Evolutionary conservation across 2,888 invertebrate species (phyloP), one percentile per base, ranked within the genome.

Genomic region (Lingula anatina): DNA sequence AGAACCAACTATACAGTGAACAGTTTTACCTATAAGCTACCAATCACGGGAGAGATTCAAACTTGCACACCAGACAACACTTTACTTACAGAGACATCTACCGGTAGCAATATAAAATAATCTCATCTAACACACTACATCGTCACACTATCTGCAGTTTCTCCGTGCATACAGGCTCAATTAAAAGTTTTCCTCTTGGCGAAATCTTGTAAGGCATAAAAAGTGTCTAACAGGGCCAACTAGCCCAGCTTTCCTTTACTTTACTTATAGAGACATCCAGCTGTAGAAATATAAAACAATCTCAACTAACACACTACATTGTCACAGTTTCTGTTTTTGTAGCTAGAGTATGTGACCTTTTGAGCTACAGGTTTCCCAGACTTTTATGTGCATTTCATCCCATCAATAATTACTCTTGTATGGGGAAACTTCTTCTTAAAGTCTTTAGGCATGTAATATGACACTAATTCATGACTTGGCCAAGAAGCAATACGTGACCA

Each of bases 161-260:
- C 37, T 53, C 46, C 3, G 56, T 58, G 35, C 58, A 55, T 27
- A 55, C 55, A 49, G 50, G 44, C 42, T 56, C 46, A 9, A 42
- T 35, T 37, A 37, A 31, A 4, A 56, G 28, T 20, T 25, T 40
- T 36, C 24, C n/a, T 37, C n/a, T 35, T 36, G 4, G 27, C 31
- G 28, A 55, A 56, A 44, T 18, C 37, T 24, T 46, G 26, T 9
- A 46, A 21, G 40, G 48, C 60, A 50, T 43, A 53, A 9, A 61
- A 27, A 2, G 53, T n/a, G n/a, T n/a, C n/a, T n/a, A n/a, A n/a
- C n/a, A n/a, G n/a, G n/a, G n/a, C n/a, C n/a, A n/a, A n/a, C n/a
- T n/a, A n/a, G n/a, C n/a, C n/a, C n/a, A n/a, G n/a, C n/a, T n/a
- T n/a, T n/a, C n/a, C n/a, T n/a, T n/a, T n/a, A n/a, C n/a, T n/a